These are phyloP conservation scores for Drosophila bunnanda DNA, from an alignment of 2,888 invertebrate species.

Conservation along the genomic window DNA sequence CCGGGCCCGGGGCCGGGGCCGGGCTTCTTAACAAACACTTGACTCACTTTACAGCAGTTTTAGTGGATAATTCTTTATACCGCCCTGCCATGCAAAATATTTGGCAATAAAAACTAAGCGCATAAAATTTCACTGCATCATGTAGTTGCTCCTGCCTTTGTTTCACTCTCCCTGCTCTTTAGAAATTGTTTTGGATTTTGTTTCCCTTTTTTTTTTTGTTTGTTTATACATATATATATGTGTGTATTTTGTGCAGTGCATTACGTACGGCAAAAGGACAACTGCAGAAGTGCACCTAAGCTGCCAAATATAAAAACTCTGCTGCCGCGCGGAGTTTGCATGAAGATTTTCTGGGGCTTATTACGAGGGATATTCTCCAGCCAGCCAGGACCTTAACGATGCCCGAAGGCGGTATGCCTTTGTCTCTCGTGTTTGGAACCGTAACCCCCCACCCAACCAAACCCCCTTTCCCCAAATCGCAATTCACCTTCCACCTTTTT, in stretches of 20 bases:
- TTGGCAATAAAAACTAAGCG: slow-evolving; percentile 57
- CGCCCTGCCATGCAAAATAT: slow-evolving; percentile 46
- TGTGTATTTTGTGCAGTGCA: slow-evolving; percentile 39
- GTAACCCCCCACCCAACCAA: too few relatives aligned
- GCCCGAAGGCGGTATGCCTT: slow-evolving; percentile 41
- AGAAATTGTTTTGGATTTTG: slow-evolving; percentile 17
- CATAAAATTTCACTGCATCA: slow-evolving; percentile 68
- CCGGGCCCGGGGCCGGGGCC: background rate
- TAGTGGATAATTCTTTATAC: slow-evolving; percentile 48
- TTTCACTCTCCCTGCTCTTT: slow-evolving; percentile 12
- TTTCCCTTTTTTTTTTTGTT: slow-evolving; percentile 11
- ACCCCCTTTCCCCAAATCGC: slow-evolving; percentile 20
- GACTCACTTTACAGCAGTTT: slow-evolving; percentile 43
- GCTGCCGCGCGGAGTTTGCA: slow-evolving; percentile 32
- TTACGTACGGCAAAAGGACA: slow-evolving; percentile 64
- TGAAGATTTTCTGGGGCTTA: slow-evolving; percentile 39
- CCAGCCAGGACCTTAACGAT: slow-evolving; percentile 60
- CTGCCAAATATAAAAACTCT: slow-evolving; percentile 56
- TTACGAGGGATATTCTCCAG: slow-evolving; percentile 25
- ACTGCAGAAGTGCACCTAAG: slow-evolving; percentile 76
- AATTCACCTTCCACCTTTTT: slow-evolving; percentile 70
- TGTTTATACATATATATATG: slow-evolving; percentile 14
- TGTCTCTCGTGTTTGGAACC: slow-evolving; percentile 29
- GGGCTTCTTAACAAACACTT: slow-evolving; percentile 39
- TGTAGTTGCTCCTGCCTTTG: slow-evolving; percentile 32